Percentiles rank a stretch among this genome's conserved stretches.
Conservation (phyloP, 1,140 invertebrate species). For the Aphidius ervi region DNA sequence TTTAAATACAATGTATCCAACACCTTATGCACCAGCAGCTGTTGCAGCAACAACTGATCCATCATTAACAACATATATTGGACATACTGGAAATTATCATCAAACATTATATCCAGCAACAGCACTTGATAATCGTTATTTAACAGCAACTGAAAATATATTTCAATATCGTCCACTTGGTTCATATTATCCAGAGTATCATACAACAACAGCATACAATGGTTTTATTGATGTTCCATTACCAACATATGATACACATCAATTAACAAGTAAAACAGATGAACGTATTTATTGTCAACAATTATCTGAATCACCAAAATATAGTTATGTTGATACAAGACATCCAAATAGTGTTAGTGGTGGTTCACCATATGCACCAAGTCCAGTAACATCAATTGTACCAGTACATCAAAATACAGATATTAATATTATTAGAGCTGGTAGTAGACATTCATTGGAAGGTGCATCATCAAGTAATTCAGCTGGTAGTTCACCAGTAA, state of each 20-base stretch:
- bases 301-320: conserved; percentile 48
- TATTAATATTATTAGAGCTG: conserved; percentile 42
- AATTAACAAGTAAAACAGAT: conserved; percentile 53
- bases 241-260: conserved; percentile 53
- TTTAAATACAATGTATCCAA: conserved; percentile 75
- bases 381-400: conserved; percentile 41
- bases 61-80: conserved; percentile 63
- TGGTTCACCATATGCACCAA: conserved; percentile 45
- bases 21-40: conserved; percentile 60
- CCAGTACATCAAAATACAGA: conserved; percentile 41
- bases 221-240: conserved; percentile 58
- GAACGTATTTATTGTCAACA: conserved; percentile 66
- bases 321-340: conserved; percentile 50
- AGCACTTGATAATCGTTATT: conserved; percentile 66
- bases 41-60: conserved; percentile 59
- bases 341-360: conserved; percentile 51
- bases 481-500: conserved; percentile 55
- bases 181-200: conserved; percentile 76
- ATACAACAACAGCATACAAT: conserved; percentile 56
- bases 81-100: conserved; percentile 69
- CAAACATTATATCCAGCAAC: conserved; percentile 67
- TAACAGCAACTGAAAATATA: conserved; percentile 73
- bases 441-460: conserved; percentile 56
- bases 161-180: conserved; percentile 79
- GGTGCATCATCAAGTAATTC: conserved; percentile 55